These are phyloP conservation scores for Taxidea taxus DNA, from an alignment of 2,113 vertebrate genomes.

Conservation along the genomic window DNA sequence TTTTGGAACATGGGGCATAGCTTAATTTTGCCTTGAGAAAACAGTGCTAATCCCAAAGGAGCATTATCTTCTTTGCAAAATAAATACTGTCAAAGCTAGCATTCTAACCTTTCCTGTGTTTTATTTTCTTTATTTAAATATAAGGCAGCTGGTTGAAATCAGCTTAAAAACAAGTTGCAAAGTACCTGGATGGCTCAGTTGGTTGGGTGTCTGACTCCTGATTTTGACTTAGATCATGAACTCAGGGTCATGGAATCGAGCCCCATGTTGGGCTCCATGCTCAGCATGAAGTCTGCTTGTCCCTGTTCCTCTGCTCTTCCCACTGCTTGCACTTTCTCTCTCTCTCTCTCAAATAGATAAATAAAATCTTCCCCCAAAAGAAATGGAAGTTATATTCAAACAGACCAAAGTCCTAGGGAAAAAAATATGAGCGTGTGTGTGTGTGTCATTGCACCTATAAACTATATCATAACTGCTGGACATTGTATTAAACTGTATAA, in stretches of 20 bases:
- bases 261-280: background rate
- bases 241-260: background rate
- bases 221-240: background rate
- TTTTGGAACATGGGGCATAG: background rate
- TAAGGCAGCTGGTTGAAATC: background rate
- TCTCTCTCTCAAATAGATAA: background rate
- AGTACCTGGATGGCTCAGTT: background rate
- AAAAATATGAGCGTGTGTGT: background rate
- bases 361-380: too few relatives aligned
- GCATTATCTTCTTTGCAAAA: background rate
- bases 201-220: background rate
- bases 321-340: background rate
- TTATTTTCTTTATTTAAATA: constrained; percentile 23
- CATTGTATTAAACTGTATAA: background rate
- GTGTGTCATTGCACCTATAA: background rate
- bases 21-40: constrained; percentile 16
- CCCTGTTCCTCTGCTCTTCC: background rate
- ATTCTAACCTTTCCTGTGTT: background rate
- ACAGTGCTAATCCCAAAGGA: constrained; percentile 33
- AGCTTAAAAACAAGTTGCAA: background rate
- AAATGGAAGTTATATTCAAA: background rate
- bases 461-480: background rate
- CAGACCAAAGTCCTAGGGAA: background rate
- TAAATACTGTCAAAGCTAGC: background rate
- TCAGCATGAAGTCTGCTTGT: background rate